A percentile compares a stretch with the other conserved stretches of the same genome.
Conservation (phyloP, 2,797 vertebrate species). For the Calcarius lapponicus region DNA sequence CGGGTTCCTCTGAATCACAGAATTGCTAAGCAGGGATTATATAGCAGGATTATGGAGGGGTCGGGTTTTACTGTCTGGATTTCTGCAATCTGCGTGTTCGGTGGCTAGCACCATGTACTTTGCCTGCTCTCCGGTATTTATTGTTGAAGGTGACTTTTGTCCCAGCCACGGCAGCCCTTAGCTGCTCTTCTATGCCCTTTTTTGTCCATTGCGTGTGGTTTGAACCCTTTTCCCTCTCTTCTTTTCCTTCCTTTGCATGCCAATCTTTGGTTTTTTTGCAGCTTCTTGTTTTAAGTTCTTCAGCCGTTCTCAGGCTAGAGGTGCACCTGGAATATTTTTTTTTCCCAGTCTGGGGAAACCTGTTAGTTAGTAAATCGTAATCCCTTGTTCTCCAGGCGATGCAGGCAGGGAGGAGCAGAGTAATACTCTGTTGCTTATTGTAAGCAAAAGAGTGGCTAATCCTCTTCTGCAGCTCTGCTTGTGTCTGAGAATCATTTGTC, state of each 20-base stretch:
- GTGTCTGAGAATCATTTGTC: background rate
- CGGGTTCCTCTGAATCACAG: background rate
- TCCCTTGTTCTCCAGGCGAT: background rate
- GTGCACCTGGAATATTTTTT: background rate
- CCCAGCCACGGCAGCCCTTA: background rate
- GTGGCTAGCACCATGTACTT: background rate
- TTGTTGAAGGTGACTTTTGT: conserved; percentile 61
- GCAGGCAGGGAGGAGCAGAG: background rate
- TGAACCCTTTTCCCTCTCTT: background rate
- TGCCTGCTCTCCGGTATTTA: conserved; percentile 10
- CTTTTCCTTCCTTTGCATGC: background rate
- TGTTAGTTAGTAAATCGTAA: background rate
- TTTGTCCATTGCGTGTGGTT: background rate
- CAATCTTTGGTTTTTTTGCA: background rate
- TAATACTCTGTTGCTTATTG: background rate
- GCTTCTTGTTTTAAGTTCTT: background rate
- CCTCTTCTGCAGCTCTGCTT: background rate
- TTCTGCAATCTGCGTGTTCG: background rate
- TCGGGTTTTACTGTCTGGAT: background rate
- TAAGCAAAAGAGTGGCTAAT: background rate
- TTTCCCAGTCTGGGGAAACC: background rate
- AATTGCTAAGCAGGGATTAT: background rate
- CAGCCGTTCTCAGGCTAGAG: background rate
- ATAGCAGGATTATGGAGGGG: background rate
- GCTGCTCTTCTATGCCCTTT: background rate